Conservation (phyloP, 1,140 invertebrate genomes). For the Bombus confusus region DNA sequence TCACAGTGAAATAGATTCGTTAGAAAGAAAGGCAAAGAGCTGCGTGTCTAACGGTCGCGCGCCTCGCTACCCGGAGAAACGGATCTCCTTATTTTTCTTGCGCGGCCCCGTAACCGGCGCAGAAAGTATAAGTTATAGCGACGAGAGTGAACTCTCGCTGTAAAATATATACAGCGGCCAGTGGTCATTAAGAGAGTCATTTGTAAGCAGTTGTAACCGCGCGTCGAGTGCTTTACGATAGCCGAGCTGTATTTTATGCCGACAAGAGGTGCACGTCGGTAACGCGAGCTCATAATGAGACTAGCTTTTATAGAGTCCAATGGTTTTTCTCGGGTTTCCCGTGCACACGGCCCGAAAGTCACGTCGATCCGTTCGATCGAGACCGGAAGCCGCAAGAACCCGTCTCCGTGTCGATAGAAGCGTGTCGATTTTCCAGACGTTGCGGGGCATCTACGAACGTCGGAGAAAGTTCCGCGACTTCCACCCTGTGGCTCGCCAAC, state of each 20-base stretch:
- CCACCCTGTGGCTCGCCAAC: neutral
- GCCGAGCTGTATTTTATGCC: slow-evolving; percentile 42
- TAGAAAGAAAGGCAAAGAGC: slow-evolving; percentile 13
- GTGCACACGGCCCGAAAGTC: slow-evolving; percentile 39
- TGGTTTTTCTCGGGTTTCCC: slow-evolving; percentile 45
- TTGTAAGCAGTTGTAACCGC: slow-evolving; percentile 66
- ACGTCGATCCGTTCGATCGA: slow-evolving; percentile 32
- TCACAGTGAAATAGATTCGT: slow-evolving; percentile 14
- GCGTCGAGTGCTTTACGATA: slow-evolving; percentile 59
- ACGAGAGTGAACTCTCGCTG: slow-evolving; percentile 56
- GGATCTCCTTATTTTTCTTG: slow-evolving; percentile 59
- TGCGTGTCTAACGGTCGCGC: slow-evolving; percentile 37
- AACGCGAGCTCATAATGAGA: slow-evolving; percentile 49
- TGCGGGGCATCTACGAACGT: neutral
- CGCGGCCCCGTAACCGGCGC: slow-evolving; percentile 5
- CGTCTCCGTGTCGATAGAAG: neutral
- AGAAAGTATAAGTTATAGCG: slow-evolving; percentile 63
- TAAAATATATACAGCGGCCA: slow-evolving; percentile 67
- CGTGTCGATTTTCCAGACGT: neutral
- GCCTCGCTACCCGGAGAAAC: slow-evolving; percentile 33
- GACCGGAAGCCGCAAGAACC: slow-evolving; percentile 40
- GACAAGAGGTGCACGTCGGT: slow-evolving; percentile 4
- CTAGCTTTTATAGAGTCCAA: slow-evolving; percentile 43
- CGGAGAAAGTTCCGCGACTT: slow-evolving; percentile 43
- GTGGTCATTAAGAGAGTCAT: slow-evolving; percentile 67